Conservation (phyloP, 2,888 invertebrate genomes). For the Epirrhoe alternata region DNA sequence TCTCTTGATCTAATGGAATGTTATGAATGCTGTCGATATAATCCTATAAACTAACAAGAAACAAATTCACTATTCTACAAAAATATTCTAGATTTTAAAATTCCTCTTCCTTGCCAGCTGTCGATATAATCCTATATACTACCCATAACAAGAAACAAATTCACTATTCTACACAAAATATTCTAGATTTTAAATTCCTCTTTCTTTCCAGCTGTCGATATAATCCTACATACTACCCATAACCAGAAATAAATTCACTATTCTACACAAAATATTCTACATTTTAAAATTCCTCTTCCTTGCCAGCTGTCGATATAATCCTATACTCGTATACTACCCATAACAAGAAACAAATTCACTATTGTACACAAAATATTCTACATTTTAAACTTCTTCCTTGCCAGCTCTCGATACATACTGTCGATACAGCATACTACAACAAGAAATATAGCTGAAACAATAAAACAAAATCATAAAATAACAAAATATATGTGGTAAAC, state of each 20-base stretch:
- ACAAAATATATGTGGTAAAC: neutral
- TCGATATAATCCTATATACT: conserved; percentile 35
- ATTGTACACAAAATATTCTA: neutral
- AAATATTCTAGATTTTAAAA: conserved; percentile 30
- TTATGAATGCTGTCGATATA: too few relatives aligned
- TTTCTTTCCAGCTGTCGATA: conserved; percentile 53
- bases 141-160: too few relatives aligned
- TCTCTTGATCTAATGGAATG: too few relatives aligned
- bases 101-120: conserved; percentile 56
- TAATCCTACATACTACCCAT: too few relatives aligned
- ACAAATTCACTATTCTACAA: too few relatives aligned
- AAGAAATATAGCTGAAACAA: conserved; percentile 78
- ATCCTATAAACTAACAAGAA: too few relatives aligned
- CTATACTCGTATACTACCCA: too few relatives aligned
- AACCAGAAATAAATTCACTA: too few relatives aligned
- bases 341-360: too few relatives aligned
- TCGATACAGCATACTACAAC: conserved; percentile 17
- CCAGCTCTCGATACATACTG: conserved; percentile 54
- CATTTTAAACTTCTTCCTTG: conserved; percentile 44
- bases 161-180: neutral
- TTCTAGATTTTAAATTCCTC: conserved; percentile 45
- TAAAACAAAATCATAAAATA: conserved; percentile 23
- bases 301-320: conserved; percentile 51
- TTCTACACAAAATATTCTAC: neutral
- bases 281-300: conserved; percentile 47